Percentiles rank a stretch among this genome's conserved stretches.
Evolutionary conservation across 37 sponge, comb jelly and placozoan species (phyloP).

Genomic region (Bolinopsis microptera): DNA sequence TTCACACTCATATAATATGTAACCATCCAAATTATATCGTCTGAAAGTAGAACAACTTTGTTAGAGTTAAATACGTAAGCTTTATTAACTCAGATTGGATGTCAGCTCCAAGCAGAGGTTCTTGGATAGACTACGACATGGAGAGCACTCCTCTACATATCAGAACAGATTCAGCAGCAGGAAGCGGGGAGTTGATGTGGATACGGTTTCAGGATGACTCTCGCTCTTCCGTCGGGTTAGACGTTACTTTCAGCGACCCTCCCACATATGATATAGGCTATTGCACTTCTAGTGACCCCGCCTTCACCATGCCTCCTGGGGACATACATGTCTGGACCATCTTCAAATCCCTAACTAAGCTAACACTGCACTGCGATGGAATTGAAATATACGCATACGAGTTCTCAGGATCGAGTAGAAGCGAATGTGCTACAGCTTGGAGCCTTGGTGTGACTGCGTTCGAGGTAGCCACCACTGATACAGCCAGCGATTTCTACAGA

Average conservation of each 20-base stretch:
- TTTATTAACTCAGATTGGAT: too few species aligned
- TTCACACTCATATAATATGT: too few species aligned
- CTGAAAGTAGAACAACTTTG: too few species aligned
- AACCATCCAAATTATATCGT: too few species aligned
- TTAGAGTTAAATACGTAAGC: too few species aligned
- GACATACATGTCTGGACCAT: not conserved
- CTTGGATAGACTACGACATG: not conserved
- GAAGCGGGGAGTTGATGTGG: not conserved
- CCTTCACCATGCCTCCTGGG: not conserved
- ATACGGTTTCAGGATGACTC: not conserved
- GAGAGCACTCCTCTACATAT: not conserved
- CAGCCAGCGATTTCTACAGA: not conserved
- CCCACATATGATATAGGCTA: not conserved
- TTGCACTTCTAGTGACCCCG: not conserved
- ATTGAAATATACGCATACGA: not conserved
- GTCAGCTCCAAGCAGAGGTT: too few species aligned
- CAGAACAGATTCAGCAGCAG: not conserved
- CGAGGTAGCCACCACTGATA: not conserved
- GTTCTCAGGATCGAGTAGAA: not conserved
- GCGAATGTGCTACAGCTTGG: not conserved
- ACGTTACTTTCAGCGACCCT: not conserved
- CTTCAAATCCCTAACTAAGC: not conserved
- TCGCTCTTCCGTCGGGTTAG: not conserved
- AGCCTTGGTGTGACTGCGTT: not conserved
- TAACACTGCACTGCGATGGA: not conserved